Evolutionary conservation across 2,113 vertebrate species (phyloP).

Genomic region (Meleagris gallopavo): DNA sequence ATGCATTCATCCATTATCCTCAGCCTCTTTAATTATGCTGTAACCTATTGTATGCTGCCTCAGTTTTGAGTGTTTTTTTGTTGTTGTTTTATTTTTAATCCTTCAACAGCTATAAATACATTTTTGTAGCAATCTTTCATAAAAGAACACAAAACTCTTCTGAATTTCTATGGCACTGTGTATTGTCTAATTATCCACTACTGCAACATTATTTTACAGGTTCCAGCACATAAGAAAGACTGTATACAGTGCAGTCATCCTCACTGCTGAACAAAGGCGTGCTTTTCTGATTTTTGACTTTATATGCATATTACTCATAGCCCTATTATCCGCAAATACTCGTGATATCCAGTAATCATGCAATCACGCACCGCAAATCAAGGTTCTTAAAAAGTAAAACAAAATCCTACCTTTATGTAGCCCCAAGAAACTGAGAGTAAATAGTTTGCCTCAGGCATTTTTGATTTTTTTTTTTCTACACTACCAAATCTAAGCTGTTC

Average conservation of each 20-base stretch:
- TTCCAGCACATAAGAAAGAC: neutral
- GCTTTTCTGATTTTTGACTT: neutral
- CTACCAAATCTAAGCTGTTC: conserved; percentile 49
- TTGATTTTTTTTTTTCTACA: conserved; percentile 54
- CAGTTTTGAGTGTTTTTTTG: neutral
- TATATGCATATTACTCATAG: neutral
- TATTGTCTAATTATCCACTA: neutral
- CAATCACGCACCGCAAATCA: conserved; percentile 41
- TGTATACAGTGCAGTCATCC: neutral
- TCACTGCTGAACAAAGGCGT: neutral
- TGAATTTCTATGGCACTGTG: neutral
- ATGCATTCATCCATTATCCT: neutral
- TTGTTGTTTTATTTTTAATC: neutral
- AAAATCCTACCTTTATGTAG: conserved; percentile 96
- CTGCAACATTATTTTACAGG: neutral
- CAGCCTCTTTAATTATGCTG: neutral
- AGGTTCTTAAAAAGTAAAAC: conserved; percentile 54
- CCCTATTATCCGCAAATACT: neutral
- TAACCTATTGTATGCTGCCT: neutral
- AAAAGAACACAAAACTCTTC: neutral
- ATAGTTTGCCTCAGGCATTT: conserved; percentile 98
- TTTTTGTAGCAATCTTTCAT: neutral
- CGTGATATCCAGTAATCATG: neutral
- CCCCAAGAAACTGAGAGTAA: conserved; percentile 97
- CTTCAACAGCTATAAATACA: neutral